Conservation (phyloP, 1,140 invertebrate species). For the Mya arenaria region DNA sequence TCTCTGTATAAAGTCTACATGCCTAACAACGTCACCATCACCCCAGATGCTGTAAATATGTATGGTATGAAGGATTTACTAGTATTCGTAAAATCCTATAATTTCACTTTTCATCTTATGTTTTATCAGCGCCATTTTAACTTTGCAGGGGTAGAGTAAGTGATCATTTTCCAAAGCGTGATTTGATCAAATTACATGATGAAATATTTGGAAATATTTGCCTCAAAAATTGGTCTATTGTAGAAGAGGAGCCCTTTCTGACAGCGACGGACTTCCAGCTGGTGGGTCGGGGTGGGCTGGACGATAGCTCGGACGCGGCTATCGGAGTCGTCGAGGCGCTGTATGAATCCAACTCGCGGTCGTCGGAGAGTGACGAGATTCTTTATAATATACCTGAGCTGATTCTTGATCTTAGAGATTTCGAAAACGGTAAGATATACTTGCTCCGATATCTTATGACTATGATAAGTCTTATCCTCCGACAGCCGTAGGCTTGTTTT, state of each 20-base stretch:
- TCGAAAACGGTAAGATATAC: too few relatives aligned
- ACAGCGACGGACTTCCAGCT: slow-evolving; percentile 17
- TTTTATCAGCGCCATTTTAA: too few relatives aligned
- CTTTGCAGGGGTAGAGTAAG: too few relatives aligned
- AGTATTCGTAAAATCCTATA: too few relatives aligned
- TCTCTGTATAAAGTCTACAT: not conserved
- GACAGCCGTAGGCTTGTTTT: too few relatives aligned
- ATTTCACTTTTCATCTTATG: too few relatives aligned
- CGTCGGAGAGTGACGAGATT: not conserved
- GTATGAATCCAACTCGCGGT: not conserved
- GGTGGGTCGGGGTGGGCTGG: not conserved
- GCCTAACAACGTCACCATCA: not conserved
- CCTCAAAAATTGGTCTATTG: not conserved
- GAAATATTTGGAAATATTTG: not conserved
- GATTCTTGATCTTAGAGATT: too few relatives aligned
- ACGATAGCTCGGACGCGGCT: too few relatives aligned
- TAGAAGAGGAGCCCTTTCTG: not conserved
- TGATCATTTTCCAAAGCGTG: too few relatives aligned
- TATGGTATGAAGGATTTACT: not conserved
- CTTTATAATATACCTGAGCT: not conserved
- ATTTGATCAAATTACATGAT: too few relatives aligned
- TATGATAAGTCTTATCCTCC: too few relatives aligned
- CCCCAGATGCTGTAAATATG: not conserved
- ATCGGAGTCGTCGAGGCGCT: not conserved
- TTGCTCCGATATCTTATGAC: too few relatives aligned